A percentile compares a stretch with the other conserved stretches of the same genome.
Evolutionary conservation across 1,140 invertebrate species (phyloP).

Genomic region (Solenopsis invicta): DNA sequence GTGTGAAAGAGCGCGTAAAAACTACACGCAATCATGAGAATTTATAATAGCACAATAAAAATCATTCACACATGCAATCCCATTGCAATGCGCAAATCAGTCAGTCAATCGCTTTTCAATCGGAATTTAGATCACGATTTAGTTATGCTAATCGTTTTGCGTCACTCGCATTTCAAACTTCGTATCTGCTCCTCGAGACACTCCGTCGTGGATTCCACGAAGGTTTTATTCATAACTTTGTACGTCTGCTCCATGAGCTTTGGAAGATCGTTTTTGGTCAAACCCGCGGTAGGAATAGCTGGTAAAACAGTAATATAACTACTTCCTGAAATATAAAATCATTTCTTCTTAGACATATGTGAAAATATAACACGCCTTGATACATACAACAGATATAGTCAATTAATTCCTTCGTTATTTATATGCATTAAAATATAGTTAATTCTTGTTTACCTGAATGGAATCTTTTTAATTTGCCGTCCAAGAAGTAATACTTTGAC

Average conservation of each 20-base stretch:
- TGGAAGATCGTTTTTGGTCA: slow-evolving; percentile 89
- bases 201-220: slow-evolving; percentile 88
- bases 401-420: background rate
- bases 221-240: slow-evolving; percentile 89
- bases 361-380: background rate
- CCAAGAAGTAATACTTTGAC: slow-evolving; percentile 95
- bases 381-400: background rate
- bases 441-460: slow-evolving; percentile 88
- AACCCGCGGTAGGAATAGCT: slow-evolving; percentile 89
- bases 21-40: background rate
- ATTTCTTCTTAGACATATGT: background rate
- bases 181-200: slow-evolving; percentile 78
- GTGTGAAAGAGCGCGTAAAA: background rate
- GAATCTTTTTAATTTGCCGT: slow-evolving; percentile 91
- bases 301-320: slow-evolving; percentile 91
- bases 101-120: background rate
- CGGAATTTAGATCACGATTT: background rate
- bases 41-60: slow-evolving; percentile 9
- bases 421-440: slow-evolving; percentile 12
- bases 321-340: slow-evolving; percentile 85
- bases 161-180: slow-evolving; percentile 73
- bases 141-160: background rate
- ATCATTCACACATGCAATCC: background rate
- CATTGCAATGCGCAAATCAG: background rate
- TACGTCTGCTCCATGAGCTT: slow-evolving; percentile 90